phyloP scores from a whole-genome alignment of 2,113 vertebrate species.

The Semnornis frantzii region DNA sequence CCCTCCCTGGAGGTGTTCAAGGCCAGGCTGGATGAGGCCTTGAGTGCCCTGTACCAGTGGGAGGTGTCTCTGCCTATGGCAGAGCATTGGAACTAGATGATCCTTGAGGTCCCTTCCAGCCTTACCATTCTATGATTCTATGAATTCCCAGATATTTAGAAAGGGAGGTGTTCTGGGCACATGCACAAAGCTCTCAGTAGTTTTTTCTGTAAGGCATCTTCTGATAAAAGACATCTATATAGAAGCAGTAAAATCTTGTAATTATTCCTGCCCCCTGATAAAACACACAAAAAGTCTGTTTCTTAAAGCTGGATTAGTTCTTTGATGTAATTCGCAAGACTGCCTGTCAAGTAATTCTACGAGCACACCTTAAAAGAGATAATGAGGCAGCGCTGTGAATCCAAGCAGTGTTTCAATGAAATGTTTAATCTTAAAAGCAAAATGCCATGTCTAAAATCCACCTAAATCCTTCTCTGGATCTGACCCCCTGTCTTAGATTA shows the following conservation, averaged over 20 bases:
- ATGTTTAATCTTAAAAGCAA: background rate
- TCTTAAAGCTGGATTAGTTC: background rate
- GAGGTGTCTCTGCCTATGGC: no score
- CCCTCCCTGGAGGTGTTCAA: no score
- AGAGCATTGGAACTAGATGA: no score
- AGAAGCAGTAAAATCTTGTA: background rate
- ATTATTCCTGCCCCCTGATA: background rate
- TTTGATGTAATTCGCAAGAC: background rate
- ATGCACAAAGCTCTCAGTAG: background rate
- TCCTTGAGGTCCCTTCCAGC: no score
- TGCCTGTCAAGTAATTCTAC: background rate
- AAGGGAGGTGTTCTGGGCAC: background rate
- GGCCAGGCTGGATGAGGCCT: no score
- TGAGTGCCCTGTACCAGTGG: no score
- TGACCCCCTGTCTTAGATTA: background rate
- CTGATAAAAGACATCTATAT: background rate
- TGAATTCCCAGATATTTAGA: background rate
- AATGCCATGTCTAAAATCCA: background rate
- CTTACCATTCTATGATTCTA: no score
- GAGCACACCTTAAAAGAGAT: background rate
- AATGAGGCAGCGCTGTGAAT: background rate
- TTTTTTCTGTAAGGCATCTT: conserved; percentile 9
- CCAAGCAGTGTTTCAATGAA: background rate
- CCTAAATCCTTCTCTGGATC: background rate
- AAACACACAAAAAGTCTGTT: background rate